These are phyloP conservation scores for Sinella curviseta DNA, from an alignment of 1,140 invertebrate genomes.

Conservation along the genomic window DNA sequence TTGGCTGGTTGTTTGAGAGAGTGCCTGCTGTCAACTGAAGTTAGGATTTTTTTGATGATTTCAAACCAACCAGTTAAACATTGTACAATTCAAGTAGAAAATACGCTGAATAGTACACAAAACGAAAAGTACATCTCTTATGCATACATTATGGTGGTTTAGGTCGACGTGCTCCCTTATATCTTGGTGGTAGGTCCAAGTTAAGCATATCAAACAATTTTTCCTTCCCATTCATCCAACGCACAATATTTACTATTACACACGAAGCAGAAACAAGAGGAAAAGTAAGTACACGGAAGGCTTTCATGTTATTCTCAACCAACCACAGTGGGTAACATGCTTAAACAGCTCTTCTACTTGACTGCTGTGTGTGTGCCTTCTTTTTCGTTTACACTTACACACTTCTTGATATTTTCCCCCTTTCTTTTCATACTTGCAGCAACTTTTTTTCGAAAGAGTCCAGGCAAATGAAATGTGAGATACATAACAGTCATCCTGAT, in stretches of 20 bases:
- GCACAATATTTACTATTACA: conserved; percentile 10
- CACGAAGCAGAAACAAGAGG: neutral
- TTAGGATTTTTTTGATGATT: conserved; percentile 20
- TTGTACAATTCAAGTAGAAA: too few species aligned
- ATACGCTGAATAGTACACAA: neutral
- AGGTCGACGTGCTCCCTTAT: conserved; percentile 7
- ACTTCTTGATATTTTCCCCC: neutral
- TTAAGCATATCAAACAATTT: conserved; percentile 10
- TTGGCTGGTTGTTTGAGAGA: conserved; percentile 16
- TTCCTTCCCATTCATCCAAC: neutral
- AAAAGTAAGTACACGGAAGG: neutral
- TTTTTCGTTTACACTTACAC: neutral
- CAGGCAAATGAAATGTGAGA: conserved; percentile 20
- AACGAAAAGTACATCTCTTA: neutral
- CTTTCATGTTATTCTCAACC: neutral
- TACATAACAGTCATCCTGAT: conserved; percentile 13
- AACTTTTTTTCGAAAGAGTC: neutral
- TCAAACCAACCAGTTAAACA: neutral
- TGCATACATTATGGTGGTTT: too few species aligned
- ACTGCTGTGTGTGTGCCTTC: neutral
- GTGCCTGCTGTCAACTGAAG: conserved; percentile 18
- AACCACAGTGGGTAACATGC: neutral
- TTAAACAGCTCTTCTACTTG: neutral
- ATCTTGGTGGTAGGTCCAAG: conserved; percentile 21
- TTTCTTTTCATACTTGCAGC: neutral